These are phyloP conservation scores for Leptodirus hochenwartii DNA, from an alignment of 2,888 invertebrate species.

Conservation along the genomic window DNA sequence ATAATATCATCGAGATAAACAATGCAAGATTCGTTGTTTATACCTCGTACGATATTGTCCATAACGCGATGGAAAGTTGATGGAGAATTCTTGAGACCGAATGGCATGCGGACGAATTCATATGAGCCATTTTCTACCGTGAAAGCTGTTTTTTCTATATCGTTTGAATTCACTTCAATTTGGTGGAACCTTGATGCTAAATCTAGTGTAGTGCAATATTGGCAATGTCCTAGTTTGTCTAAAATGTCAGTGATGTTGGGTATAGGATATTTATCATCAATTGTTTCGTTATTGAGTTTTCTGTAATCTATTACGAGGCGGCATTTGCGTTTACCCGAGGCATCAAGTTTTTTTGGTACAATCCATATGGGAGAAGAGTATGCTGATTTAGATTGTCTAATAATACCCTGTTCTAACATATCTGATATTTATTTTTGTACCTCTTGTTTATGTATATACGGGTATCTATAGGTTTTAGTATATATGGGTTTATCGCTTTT, in stretches of 20 bases:
- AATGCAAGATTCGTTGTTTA: constrained; percentile 11
- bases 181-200: constrained; percentile 4
- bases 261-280: constrained; percentile 14
- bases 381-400: constrained; percentile 9
- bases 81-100: constrained; percentile 4
- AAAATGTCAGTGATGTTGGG: not conserved
- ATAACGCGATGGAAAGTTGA: constrained; percentile 2
- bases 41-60: constrained; percentile 5
- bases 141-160: constrained; percentile 9
- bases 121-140: not conserved
- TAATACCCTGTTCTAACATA: constrained; percentile 5
- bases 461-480: constrained; percentile 5
- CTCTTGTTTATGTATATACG: constrained; percentile 1
- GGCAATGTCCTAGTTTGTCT: constrained; percentile 6
- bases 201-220: constrained; percentile 17
- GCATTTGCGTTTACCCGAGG: constrained; percentile 1
- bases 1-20: constrained; percentile 16
- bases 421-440: constrained; percentile 1
- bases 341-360: constrained; percentile 12
- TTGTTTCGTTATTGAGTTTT: constrained; percentile 17
- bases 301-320: constrained; percentile 14
- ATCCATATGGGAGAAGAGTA: constrained; percentile 13
- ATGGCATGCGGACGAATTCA: constrained; percentile 5
- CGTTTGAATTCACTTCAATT: constrained; percentile 9
- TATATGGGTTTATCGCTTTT: too few species aligned